Conservation (phyloP, 2,797 vertebrate genomes). For the Prionace glauca region DNA sequence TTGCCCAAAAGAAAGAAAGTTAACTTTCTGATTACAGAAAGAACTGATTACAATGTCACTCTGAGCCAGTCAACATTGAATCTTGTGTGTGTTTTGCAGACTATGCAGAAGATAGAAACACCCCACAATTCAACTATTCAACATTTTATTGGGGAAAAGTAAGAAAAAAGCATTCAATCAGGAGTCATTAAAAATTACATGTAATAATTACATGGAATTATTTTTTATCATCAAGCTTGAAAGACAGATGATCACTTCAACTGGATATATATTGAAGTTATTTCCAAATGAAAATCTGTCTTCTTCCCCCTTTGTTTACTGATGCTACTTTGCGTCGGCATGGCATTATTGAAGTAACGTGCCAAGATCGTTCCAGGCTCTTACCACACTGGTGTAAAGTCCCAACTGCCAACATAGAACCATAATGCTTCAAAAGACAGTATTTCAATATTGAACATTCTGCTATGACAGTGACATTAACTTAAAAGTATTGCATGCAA, state of each 20-base stretch:
- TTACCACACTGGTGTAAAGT: not conserved
- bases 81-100: not conserved
- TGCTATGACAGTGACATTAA: not conserved
- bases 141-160: not conserved
- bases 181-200: not conserved
- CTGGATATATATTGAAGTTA: not conserved
- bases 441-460: not conserved
- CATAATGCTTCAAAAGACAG: not conserved
- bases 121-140: not conserved
- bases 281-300: slow-evolving; percentile 13
- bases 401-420: slow-evolving; percentile 2
- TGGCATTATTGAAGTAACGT: not conserved
- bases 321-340: not conserved
- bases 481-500: not conserved
- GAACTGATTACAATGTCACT: slow-evolving; percentile 14
- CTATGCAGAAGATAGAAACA: not conserved
- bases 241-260: not conserved
- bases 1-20: not conserved
- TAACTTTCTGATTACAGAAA: too few species aligned
- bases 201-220: not conserved
- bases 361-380: not conserved
- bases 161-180: not conserved
- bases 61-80: not conserved
- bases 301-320: slow-evolving; percentile 8
- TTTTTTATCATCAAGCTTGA: not conserved